Base-by-base conservation (phyloP, 2,888 invertebrate species). In the Ferdinandea cuprea region DNA sequence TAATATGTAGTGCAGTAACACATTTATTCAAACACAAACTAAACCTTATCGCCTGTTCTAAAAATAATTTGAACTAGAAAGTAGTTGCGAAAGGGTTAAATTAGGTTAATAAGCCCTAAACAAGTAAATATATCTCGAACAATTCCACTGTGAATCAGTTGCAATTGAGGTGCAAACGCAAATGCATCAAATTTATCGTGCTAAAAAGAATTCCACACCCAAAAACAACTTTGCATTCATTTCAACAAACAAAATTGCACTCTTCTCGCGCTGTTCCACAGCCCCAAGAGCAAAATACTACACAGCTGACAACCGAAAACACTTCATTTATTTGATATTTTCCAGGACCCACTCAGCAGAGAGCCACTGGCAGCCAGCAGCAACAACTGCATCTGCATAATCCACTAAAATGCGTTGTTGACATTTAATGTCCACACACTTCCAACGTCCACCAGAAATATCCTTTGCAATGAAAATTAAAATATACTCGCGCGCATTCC, bases 381-480 rank as follows among this genome's bases (percentile, higher is more conserved):
- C 48, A 48, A 28, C 48, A 48, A 48, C 48, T 48, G 76, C 76
- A 81, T 81, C 71, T 76, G 76, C 80, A 81, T 81, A 81, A 81
- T 81, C 76, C 76, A 81, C 80, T 81, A 63, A 81, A 83, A 83
- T 81, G 65, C 66, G 44, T 77, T 81, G 81, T 81, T 81, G 77
- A 81, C 81, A 77, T 77, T 83, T 77, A 77, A 77, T 68, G 77
- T 83, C 66, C 66, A 61, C 81, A 63, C 37, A 61, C 30, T 59
- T 52, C 44, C 35, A 48, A 7, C 42, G 9, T 28, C 48, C 44
- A 35, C 40, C n/a, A 11, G 48, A 61, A 17, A 61, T 28, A 46
- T 63, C 72, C 35, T 44, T 54, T 42, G 61, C 54, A 32, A 76
- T 76, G 80, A n/a, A 76, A 76, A 63, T 69, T 80, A 61, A 77